Percentiles rank a stretch among this genome's conserved stretches.
Evolutionary conservation across 2,113 vertebrate genomes (phyloP).

Genomic region (Rhinoderma darwinii): DNA sequence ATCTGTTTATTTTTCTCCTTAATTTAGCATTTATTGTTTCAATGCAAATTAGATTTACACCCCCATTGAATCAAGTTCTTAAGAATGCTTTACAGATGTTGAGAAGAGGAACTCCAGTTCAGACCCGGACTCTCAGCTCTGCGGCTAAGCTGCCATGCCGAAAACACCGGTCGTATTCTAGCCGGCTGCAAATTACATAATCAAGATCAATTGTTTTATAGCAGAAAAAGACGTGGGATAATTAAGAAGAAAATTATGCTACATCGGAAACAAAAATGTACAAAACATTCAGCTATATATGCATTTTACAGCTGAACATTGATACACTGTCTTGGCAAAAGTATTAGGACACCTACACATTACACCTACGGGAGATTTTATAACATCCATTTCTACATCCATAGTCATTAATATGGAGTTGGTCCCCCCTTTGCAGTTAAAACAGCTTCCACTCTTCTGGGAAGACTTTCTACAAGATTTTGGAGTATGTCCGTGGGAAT

Average conservation of each 20-base stretch:
- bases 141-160: not conserved
- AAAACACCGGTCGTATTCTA: conserved; percentile 10
- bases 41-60: conserved; percentile 21
- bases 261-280: conserved; percentile 5
- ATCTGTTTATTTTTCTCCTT: conserved; percentile 36
- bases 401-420: too few relatives aligned
- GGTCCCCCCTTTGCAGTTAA: too few relatives aligned
- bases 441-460: too few relatives aligned
- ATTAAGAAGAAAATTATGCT: conserved; percentile 19
- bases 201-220: conserved; percentile 25
- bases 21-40: conserved; percentile 23
- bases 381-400: too few relatives aligned
- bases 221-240: conserved; percentile 18
- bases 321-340: too few relatives aligned
- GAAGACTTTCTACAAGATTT: too few relatives aligned
- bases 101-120: not conserved
- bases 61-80: conserved; percentile 13
- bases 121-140: not conserved
- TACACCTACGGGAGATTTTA: too few relatives aligned
- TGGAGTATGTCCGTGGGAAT: too few relatives aligned
- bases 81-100: conserved; percentile 1
- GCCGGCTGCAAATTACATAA: conserved; percentile 39
- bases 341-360: too few relatives aligned
- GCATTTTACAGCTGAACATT: not conserved
- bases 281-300: not conserved